phyloP scores from a whole-genome alignment of 2,888 invertebrate genomes.

The Aspidiotus rigidus region DNA sequence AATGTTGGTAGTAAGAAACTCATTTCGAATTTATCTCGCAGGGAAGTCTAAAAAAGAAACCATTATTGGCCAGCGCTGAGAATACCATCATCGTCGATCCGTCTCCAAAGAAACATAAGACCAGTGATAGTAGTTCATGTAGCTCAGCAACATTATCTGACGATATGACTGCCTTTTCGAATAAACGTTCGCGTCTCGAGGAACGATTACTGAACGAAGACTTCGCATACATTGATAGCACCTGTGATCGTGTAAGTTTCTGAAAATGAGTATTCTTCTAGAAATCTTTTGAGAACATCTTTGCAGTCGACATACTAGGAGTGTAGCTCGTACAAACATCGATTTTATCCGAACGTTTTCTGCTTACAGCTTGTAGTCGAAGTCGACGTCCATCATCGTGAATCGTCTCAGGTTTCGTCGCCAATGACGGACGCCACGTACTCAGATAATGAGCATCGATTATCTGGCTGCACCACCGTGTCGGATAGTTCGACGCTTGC shows the following conservation, averaged over 20 bases:
- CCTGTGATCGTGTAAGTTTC: slow-evolving; percentile 47
- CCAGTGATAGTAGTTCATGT: slow-evolving; percentile 35
- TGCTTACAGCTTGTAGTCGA: slow-evolving; percentile 44
- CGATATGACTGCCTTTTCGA: slow-evolving; percentile 39
- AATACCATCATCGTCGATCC: slow-evolving; percentile 52
- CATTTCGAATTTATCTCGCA: slow-evolving; percentile 40
- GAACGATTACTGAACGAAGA: slow-evolving; percentile 58
- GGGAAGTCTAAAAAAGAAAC: slow-evolving; percentile 41
- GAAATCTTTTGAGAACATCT: no score
- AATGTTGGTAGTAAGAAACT: neutral
- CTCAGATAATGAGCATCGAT: slow-evolving; percentile 41
- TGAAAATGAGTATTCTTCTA: neutral
- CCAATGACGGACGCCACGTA: slow-evolving; percentile 40
- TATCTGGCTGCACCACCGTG: slow-evolving; percentile 33
- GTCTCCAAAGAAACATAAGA: slow-evolving; percentile 52
- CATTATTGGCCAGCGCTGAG: slow-evolving; percentile 49
- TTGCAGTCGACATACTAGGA: no score
- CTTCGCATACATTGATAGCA: slow-evolving; percentile 72
- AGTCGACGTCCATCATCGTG: slow-evolving; percentile 43
- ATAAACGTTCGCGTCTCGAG: slow-evolving; percentile 60
- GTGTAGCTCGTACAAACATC: no score
- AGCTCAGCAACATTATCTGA: slow-evolving; percentile 31
- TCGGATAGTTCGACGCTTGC: slow-evolving; percentile 39
- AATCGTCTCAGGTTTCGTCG: slow-evolving; percentile 36
- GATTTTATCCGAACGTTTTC: neutral